Conservation (phyloP, 30 jellyfish, hydroid and myxozoan species). For the Aurelia sp. region DNA sequence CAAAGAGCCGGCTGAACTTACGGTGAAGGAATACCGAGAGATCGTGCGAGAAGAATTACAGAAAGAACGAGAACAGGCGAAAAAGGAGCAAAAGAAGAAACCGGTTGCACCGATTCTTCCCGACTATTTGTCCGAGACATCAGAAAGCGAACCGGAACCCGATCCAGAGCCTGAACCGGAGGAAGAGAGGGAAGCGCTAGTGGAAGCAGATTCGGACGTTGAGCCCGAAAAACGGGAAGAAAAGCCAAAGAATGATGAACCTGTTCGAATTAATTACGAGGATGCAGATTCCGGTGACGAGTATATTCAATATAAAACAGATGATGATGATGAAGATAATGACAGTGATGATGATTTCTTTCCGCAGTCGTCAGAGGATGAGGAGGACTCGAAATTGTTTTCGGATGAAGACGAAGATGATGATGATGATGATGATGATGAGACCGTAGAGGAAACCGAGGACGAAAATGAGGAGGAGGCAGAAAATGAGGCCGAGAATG, state of each 20-base stretch:
- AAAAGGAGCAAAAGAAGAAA: conserved; percentile 52
- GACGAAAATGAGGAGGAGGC: conserved; percentile 16
- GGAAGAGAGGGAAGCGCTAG: conserved; percentile 18
- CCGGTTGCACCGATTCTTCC: conserved; percentile 23
- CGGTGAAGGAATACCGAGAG: conserved; percentile 46
- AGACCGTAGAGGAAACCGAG: conserved; percentile 11
- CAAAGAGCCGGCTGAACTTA: conserved; percentile 34
- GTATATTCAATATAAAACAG: conserved; percentile 52
- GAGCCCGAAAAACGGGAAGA: conserved; percentile 14
- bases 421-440: conserved; percentile 50
- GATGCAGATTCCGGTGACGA: conserved; percentile 34
- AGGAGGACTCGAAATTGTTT: conserved; percentile 31
- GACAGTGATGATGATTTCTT: conserved; percentile 52
- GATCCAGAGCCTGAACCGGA: conserved; percentile 24
- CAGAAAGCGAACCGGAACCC: conserved; percentile 28
- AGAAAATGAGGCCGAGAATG: neutral
- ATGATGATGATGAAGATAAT: conserved; percentile 71
- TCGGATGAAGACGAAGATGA: conserved; percentile 67
- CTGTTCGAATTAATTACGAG: conserved; percentile 47
- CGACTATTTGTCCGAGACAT: conserved; percentile 5
- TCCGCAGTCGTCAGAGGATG: conserved; percentile 64
- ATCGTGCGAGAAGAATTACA: conserved; percentile 48
- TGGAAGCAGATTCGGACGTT: conserved; percentile 22
- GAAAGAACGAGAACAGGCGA: conserved; percentile 31
- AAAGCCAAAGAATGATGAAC: conserved; percentile 49